phyloP scores from a whole-genome alignment of 2,797 vertebrate genomes.

The Squalus acanthias region DNA sequence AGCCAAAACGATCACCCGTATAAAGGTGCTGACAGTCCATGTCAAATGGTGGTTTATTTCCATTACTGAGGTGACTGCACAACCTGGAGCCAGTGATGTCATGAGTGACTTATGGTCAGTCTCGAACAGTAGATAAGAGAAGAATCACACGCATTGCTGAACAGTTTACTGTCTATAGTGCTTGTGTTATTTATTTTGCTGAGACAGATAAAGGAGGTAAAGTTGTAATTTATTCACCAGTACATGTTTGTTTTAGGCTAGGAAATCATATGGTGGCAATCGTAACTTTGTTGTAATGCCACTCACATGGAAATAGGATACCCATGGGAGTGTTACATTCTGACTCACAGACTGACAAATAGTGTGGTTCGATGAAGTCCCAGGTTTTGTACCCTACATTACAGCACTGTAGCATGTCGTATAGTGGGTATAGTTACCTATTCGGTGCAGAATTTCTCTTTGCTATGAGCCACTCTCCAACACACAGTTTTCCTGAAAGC shows the following conservation, averaged over 20 bases:
- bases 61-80: neutral
- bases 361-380: neutral
- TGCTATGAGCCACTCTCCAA: neutral
- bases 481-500: neutral
- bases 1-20: neutral
- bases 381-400: neutral
- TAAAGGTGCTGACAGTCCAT: neutral
- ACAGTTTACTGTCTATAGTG: neutral
- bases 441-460: neutral
- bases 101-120: neutral
- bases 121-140: neutral
- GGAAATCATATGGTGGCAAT: neutral
- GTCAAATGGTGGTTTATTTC: neutral
- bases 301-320: neutral
- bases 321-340: neutral
- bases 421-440: neutral
- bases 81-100: neutral
- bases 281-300: neutral
- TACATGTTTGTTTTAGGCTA: neutral
- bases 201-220: neutral
- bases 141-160: neutral
- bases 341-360: neutral
- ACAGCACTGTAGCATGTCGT: neutral
- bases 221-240: neutral
- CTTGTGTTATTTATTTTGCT: neutral